Evolutionary conservation across 2,797 vertebrate species (phyloP), one percentile per base, ranked within the genome.

Genomic region (Trachops cirrhosus): DNA sequence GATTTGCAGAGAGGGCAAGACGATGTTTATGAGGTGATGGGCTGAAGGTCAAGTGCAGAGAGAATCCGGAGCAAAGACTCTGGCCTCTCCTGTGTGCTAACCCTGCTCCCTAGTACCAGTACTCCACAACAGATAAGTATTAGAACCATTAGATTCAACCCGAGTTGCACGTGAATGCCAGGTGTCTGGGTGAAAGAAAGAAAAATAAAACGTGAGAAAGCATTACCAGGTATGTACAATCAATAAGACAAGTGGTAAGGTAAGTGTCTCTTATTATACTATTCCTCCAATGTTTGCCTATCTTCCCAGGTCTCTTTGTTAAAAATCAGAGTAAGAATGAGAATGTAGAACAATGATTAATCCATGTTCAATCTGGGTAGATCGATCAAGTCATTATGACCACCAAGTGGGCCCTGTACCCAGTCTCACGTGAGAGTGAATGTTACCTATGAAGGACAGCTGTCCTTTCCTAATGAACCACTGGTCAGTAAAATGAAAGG

Each of bases 391-490:
- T 52, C 29, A 2, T 22, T 32, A 15, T 6, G 71, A 74, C 8
- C 50, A 9, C n/a, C 37, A 7, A 46, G 5, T 26, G 19, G 29
- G 46, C 41, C 57, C 75, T 22, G 32, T 7, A 22, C 29, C 12
- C 34, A 41, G 39, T 5, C 4, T 85, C 3, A 34, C 3, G 1
- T 24, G 21, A 73, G 8, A 16, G 54, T 3, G 34, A 79, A 22
- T 5, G 41, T 15, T 10, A 52, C 62, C 26, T 46, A 50, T 34
- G 50, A 74, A 83, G 16, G 12, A n/a, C 0, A 44, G 37, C 3
- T 41, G n/a, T 84, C 64, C 80, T 29, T 91, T 86, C 48, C 41
- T 83, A 75, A 21, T n/a, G 26, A 92, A 57, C 34, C 37, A 9
- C 32, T 3, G 14, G 34, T 86, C 21, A 67, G 59, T 29, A 32